These are phyloP conservation scores for Atlantisia rogersi DNA, from an alignment of 2,113 vertebrate genomes.

Conservation along the genomic window DNA sequence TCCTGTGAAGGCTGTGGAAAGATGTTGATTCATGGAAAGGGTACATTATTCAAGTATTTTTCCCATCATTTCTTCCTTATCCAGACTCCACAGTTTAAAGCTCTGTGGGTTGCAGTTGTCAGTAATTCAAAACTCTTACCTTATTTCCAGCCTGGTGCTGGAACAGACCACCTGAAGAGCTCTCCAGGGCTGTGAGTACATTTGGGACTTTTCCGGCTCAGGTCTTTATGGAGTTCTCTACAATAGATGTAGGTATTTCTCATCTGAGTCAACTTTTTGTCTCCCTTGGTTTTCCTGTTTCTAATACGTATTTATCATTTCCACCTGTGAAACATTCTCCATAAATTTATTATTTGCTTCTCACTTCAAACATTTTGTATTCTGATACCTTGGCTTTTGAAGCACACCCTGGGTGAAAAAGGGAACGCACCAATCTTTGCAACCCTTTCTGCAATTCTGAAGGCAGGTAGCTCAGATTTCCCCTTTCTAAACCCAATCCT, in stretches of 20 bases:
- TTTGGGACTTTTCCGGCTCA: background rate
- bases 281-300: background rate
- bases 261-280: background rate
- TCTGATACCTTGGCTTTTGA: background rate
- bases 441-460: background rate
- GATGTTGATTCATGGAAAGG: background rate
- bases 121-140: constrained; percentile 38
- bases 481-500: background rate
- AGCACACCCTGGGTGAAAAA: background rate
- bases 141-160: constrained; percentile 13
- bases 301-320: background rate
- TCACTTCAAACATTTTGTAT: background rate
- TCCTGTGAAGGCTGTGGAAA: background rate
- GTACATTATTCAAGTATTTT: background rate
- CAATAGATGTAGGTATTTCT: background rate
- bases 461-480: background rate
- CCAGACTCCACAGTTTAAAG: background rate
- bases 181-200: background rate
- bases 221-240: background rate
- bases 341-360: constrained; percentile 14
- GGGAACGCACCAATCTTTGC: background rate
- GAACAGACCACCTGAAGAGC: constrained; percentile 38
- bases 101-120: background rate
- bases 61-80: background rate
- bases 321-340: background rate